phyloP scores from a whole-genome alignment of 2,797 vertebrate genomes.

The Platalea minor region DNA sequence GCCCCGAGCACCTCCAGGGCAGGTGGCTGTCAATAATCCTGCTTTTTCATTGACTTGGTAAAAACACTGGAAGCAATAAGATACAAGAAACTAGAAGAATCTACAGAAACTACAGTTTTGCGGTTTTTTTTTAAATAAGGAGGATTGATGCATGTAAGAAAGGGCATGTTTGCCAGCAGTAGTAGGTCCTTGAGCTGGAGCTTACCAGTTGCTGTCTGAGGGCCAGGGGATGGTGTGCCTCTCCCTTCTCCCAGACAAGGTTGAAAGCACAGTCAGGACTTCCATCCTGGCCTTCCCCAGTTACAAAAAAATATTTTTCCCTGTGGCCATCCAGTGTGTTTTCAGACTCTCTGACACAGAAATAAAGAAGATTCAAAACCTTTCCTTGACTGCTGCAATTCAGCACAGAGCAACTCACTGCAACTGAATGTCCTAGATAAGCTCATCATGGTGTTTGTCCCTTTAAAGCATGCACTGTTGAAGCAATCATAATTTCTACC shows the following conservation, averaged over 20 bases:
- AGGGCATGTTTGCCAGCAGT: not conserved
- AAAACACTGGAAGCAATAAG: not conserved
- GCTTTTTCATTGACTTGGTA: not conserved
- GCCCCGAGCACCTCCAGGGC: rapidly evolving
- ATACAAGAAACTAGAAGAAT: not conserved
- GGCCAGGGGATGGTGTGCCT: rapidly evolving
- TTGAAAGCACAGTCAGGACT: not conserved
- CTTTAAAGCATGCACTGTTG: not conserved
- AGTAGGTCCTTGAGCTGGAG: not conserved
- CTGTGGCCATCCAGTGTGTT: not conserved
- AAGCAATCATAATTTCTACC: not conserved
- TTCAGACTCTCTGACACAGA: not conserved
- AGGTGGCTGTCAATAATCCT: not conserved
- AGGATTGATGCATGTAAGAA: not conserved
- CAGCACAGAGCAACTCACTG: not conserved
- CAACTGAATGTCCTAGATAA: not conserved
- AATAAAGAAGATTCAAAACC: not conserved
- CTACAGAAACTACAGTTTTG: not conserved
- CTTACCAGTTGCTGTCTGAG: not conserved
- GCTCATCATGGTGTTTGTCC: not conserved
- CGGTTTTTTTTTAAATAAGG: not conserved
- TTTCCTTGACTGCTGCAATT: not conserved
- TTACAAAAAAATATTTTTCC: not conserved
- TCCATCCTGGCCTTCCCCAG: not conserved
- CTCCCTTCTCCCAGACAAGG: not conserved